phyloP scores from a whole-genome alignment of 2,113 vertebrate genomes.

The Apodemus sylvaticus region DNA sequence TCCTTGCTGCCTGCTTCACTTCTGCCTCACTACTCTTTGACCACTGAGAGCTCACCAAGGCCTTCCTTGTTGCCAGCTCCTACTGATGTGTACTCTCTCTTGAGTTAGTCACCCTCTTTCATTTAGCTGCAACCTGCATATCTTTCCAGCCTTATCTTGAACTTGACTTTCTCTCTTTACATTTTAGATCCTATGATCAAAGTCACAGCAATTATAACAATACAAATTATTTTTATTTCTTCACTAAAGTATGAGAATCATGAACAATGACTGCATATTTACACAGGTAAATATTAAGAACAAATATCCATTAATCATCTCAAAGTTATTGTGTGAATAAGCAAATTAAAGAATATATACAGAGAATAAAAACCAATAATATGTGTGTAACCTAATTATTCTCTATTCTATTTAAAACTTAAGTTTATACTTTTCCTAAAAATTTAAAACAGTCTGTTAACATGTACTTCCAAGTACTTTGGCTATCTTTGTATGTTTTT shows the following conservation, averaged over 20 bases:
- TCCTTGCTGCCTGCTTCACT: neutral
- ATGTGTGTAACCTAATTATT: neutral
- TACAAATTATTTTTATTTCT: neutral
- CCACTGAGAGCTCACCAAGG: neutral
- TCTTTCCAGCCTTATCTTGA: neutral
- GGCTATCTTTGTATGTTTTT: neutral
- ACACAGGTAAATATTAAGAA: neutral
- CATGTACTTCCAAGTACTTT: neutral
- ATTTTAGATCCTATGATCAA: neutral
- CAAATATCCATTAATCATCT: neutral
- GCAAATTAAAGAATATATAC: neutral
- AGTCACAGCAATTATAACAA: neutral
- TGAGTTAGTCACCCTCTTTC: neutral
- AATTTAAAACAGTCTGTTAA: neutral
- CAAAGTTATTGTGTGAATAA: neutral
- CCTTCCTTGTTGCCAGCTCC: neutral
- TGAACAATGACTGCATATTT: neutral
- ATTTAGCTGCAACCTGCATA: neutral
- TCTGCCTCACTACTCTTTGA: accelerated
- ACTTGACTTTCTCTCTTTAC: neutral
- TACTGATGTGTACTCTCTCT: neutral
- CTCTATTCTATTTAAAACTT: neutral
- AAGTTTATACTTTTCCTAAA: neutral
- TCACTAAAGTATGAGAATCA: neutral
- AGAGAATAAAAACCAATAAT: neutral